Evolutionary conservation across 2,797 vertebrate genomes (phyloP), one percentile per base, ranked within the genome.

Genomic region (Pangasius larnaudii): DNA sequence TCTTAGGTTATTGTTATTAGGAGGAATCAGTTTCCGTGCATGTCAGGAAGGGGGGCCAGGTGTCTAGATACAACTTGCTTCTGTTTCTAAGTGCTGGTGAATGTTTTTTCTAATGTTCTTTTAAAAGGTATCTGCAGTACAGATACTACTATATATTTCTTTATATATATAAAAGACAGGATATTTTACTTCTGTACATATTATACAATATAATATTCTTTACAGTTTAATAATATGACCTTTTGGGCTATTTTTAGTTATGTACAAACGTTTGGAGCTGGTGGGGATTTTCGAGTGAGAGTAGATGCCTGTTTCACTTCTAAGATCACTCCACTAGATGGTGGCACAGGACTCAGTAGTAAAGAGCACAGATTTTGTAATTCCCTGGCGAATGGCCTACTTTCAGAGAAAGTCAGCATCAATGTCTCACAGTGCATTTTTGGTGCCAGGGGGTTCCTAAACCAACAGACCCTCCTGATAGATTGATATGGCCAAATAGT

Each of bases 381-480:
- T 92, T 91, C 84, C 86, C 88, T 88, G 91, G 91, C 85, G 87
- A 93, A 93, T 95, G 93, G 95, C 94, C 94, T 95, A 94, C 94
- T 95, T 96, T 94, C 72, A 89, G 65, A 91, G 33, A 46, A 85
- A 92, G 90, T 93, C 88, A 92, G 90, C 90, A 91, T 88, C 81
- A 80, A 85, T 89, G 83, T 91, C 93, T 92, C 87, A 90, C 87
- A 92, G 91, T 91, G 87, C 83, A 90, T 36, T 92, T 90, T 88
- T 84, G 85, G 88, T 89, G 89, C 90, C 89, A 89, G 85, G 90
- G 88, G 79, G 80, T 86, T 91, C 65, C 89, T 74, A 88, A 84
- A 89, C 87, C 89, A 90, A 89, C 89, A 89, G 82, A 89, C 78
- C 61, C 36, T 89, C 88, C 84, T 90, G 86, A 93, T 92, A 87